phyloP scores from a whole-genome alignment of 2,113 vertebrate species.

The Thinocorus orbignyianus region DNA sequence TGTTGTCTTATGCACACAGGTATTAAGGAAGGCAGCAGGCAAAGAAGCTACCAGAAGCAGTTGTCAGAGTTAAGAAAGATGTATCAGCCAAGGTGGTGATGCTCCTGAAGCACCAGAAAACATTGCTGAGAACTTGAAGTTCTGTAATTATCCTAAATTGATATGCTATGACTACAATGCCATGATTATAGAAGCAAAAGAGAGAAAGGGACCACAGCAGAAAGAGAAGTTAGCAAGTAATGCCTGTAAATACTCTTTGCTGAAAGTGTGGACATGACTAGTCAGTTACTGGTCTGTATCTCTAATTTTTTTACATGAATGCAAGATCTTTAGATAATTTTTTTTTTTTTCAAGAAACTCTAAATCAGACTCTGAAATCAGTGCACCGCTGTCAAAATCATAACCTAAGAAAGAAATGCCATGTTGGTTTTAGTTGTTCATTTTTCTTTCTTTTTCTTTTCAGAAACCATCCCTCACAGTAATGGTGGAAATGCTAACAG shows the following conservation, averaged over 20 bases:
- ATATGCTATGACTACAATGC: neutral
- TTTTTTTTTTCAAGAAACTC: neutral
- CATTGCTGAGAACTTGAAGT: neutral
- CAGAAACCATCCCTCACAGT: constrained; percentile 85
- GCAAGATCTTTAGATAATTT: neutral
- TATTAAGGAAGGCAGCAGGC: neutral
- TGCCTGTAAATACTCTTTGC: neutral
- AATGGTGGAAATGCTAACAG: constrained; percentile 83
- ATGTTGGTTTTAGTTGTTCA: neutral
- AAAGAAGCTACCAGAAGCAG: neutral
- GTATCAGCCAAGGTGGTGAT: neutral
- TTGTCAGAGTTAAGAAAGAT: neutral
- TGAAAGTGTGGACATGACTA: neutral
- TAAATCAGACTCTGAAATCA: neutral
- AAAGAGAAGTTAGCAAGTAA: neutral
- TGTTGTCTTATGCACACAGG: neutral
- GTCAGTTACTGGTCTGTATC: neutral
- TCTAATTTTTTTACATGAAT: neutral
- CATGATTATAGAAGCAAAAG: neutral
- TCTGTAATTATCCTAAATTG: neutral
- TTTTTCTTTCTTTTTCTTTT: constrained; percentile 23
- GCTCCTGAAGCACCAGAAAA: neutral
- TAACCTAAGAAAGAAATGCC: neutral
- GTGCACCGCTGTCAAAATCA: neutral
- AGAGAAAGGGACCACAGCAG: neutral